Base-by-base conservation (phyloP, 92 coral and sea anemone species). In the Umimayanthus chanpuru region DNA sequence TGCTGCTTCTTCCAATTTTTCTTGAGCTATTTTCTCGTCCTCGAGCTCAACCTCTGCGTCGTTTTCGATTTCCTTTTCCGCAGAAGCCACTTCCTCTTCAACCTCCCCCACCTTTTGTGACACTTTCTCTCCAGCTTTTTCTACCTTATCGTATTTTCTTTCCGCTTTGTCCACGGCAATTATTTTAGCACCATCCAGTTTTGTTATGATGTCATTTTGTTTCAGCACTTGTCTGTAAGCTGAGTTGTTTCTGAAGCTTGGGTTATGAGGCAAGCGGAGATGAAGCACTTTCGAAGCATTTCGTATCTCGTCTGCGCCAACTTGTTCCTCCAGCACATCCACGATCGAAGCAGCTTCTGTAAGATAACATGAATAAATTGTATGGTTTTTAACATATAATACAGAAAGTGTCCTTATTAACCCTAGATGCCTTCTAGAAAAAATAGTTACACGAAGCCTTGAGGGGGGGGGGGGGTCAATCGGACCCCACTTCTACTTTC, bases 131-230 rank as follows among this genome's bases (percentile, higher is more conserved):
- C 95, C 93, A 40, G 93, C 88, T 72, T 89, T 80, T 56, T 86
- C 94, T 40, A 79, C 88, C 43, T 81, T 86, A 6, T 77, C 56
- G 65, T 73, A 95, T 29, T 90, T 92, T 30, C 47, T 81, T 79
- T 95, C 91, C 4, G 96, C 98, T 32, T 90, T 89, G 38, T 71
- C 76, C 56, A 92, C 79, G n/a, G 98, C 98, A 39, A 95, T 56
- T 58, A 88, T 77, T 75, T 89, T 93, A 66, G 96, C 98, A 68
- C 96, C 98, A 44, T 95, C 96, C 70, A 95, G 93, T 68, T 86
- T 95, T 58, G 94, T 89, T 74, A 95, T 88, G 86, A 95, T 84
- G 25, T 85, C 85, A 65, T 95, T 89, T 15, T 92, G 67, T 16
- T 90, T 90, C 30, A 95, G 81, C 3, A 95, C 78, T 50, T 92